Percentiles rank a stretch among this genome's conserved stretches.
Evolutionary conservation across 2,797 vertebrate species (phyloP).

Genomic region (Molossus molossus): DNA sequence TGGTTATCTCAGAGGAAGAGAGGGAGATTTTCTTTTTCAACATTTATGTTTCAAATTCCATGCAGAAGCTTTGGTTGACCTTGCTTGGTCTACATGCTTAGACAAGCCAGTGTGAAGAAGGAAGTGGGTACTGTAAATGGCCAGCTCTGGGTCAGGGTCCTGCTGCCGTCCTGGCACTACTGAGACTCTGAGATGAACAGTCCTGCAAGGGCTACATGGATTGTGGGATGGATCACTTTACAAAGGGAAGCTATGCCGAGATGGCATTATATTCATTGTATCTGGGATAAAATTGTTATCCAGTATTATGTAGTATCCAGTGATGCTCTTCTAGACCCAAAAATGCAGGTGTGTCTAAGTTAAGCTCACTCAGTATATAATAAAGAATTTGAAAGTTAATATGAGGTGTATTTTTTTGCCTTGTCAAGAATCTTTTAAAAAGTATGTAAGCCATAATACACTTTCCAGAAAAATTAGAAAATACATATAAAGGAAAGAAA

Average conservation of each 20-base stretch:
- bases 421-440: slow-evolving; percentile 49
- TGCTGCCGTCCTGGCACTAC: background rate
- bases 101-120: background rate
- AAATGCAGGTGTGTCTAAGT: slow-evolving; percentile 12
- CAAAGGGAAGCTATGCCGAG: background rate
- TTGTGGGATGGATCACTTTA: background rate
- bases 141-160: background rate
- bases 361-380: background rate
- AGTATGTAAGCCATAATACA: background rate
- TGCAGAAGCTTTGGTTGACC: background rate
- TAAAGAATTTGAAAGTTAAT: background rate
- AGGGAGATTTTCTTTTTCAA: background rate
- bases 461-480: slow-evolving; percentile 57
- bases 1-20: background rate
- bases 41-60: slow-evolving; percentile 43
- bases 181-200: background rate
- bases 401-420: background rate
- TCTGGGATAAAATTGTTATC: background rate
- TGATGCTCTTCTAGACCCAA: background rate
- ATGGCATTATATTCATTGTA: background rate
- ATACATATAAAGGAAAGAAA: slow-evolving; percentile 41
- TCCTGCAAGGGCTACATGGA: background rate
- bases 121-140: background rate
- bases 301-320: background rate
- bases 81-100: background rate